Base-by-base conservation (phyloP, 2,113 vertebrate species). In the Phaethon lepturus region DNA sequence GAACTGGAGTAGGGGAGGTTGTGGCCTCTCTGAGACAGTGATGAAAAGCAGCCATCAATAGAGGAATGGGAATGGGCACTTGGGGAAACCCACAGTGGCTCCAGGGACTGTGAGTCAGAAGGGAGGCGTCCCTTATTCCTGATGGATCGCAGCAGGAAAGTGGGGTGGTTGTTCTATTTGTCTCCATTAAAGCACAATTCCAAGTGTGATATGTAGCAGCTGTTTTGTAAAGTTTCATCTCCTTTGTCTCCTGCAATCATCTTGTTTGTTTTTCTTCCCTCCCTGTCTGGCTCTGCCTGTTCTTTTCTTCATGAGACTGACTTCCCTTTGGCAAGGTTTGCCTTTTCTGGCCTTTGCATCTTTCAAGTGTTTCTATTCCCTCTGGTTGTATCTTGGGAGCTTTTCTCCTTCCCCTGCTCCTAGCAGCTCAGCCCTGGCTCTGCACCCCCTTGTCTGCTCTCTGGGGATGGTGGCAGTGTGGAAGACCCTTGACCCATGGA, bases 81-180 rank as follows among this genome's bases (percentile, higher is more conserved):
- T 3, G 40, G 81, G 74, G 90, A 85, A 95, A 59, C 38, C 92
- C 92, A 74, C n/a, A 90, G 60, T 47, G 73, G 73, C 92, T 90
- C 56, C 77, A 75, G 82, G 78, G 88, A 33, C n/a, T 33, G 13
- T 87, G 85, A 95, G 85, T 96, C 95, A 96, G 58, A 79, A 79
- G 40, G 63, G 29, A 75, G 53, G 14, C 29, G 35, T 11, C 24
- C 15, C 28, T 88, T 5, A 26, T 85, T 90, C 85, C 33, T 88
- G 16, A n/a, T 75, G 81, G 81, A 67, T 93, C 74, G 22, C 88
- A 95, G 92, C 88, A 82, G 95, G 90, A 60, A 75, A 59, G 49
- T 60, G 62, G 33, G 8, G 28, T 73, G 8, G 63, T 91, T 81
- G 56, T 88, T 93, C 66, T 92, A 19, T 94, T 91, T 87, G 62